These are phyloP conservation scores for Callyntrura sp. DNA, from an alignment of 2,888 invertebrate species.

Conservation along the genomic window DNA sequence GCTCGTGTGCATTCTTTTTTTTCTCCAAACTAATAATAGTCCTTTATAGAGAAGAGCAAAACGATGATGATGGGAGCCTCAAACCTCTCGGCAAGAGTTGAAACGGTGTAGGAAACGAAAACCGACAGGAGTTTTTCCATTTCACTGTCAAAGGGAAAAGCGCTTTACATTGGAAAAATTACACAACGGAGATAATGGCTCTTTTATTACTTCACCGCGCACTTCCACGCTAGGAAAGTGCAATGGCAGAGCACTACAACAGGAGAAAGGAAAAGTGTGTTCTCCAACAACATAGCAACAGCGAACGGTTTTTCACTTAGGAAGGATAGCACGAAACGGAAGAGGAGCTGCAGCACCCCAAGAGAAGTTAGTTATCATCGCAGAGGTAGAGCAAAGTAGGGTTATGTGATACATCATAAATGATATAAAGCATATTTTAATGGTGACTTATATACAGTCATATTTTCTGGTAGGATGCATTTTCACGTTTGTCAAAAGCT, in stretches of 20 bases:
- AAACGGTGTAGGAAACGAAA: neutral
- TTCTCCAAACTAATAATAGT: constrained; percentile 27
- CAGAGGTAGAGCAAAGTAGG: no score
- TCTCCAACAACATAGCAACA: constrained; percentile 61
- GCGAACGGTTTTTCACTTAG: constrained; percentile 47
- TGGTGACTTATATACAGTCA: no score
- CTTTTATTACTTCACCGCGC: neutral
- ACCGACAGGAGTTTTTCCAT: constrained; percentile 16
- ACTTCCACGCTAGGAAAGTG: neutral
- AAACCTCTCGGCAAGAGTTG: constrained; percentile 19
- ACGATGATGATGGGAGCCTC: no score
- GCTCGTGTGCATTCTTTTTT: constrained; percentile 76
- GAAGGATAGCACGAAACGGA: neutral
- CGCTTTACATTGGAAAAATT: neutral
- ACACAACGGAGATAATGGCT: neutral
- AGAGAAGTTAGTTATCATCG: no score
- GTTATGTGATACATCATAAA: no score
- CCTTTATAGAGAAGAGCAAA: neutral
- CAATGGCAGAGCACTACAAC: no score
- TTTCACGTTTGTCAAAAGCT: no score
- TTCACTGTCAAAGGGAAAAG: neutral
- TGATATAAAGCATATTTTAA: no score
- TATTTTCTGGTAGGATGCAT: no score
- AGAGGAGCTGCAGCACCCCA: neutral
- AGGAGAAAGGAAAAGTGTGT: no score